These are phyloP conservation scores for Emberiza fucata DNA, from an alignment of 2,113 vertebrate genomes.

Conservation along the genomic window DNA sequence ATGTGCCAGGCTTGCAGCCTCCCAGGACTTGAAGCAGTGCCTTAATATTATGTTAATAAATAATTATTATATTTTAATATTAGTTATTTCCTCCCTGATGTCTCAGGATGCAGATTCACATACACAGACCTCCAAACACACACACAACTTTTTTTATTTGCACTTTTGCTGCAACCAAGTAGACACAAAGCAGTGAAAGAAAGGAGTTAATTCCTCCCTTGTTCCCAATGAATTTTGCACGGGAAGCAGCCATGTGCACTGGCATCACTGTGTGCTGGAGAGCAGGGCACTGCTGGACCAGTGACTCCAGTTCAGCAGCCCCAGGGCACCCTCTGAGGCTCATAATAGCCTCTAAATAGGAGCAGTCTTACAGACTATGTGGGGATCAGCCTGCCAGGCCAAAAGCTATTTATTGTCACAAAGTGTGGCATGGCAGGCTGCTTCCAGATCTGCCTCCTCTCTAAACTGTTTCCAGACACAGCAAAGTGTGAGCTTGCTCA, in stretches of 20 bases:
- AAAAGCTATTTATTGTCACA: neutral
- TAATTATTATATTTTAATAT: neutral
- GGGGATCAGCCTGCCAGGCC: neutral
- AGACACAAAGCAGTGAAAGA: neutral
- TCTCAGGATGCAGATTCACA: neutral
- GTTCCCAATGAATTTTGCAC: neutral
- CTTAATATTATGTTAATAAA: neutral
- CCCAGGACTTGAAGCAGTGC: neutral
- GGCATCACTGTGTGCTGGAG: neutral
- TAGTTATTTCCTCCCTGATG: neutral
- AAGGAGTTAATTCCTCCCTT: neutral
- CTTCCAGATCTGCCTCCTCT: neutral
- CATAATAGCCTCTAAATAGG: neutral
- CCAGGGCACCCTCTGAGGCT: neutral
- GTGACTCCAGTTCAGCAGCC: neutral
- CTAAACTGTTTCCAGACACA: accelerated
- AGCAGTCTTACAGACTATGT: neutral
- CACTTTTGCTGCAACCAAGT: neutral
- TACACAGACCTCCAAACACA: neutral
- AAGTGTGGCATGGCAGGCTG: neutral
- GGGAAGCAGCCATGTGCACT: accelerated
- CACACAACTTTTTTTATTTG: neutral
- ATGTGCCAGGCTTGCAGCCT: accelerated
- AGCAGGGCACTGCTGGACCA: neutral
- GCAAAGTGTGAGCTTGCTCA: neutral